phyloP scores from a whole-genome alignment of 2,888 invertebrate genomes.

The Sympetrum striolatum region DNA sequence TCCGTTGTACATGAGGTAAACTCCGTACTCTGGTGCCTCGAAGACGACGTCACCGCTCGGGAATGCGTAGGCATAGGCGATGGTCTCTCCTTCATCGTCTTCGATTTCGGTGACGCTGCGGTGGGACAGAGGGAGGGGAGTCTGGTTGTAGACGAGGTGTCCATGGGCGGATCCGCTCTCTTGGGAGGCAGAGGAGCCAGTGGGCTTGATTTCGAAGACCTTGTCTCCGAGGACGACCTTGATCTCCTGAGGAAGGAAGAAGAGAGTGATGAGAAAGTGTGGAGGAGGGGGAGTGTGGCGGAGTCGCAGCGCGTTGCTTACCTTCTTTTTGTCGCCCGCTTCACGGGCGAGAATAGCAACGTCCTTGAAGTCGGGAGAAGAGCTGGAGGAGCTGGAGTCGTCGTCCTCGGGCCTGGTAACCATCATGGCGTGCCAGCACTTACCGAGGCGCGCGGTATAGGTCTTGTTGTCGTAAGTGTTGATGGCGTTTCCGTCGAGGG shows the following conservation, averaged over 20 bases:
- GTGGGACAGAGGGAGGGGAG: constrained; percentile 54
- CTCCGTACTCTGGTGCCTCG: constrained; percentile 58
- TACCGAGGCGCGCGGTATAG: constrained; percentile 62
- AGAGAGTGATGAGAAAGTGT: not conserved
- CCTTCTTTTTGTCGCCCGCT: constrained; percentile 54
- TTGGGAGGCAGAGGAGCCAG: constrained; percentile 52
- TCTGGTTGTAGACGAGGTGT: constrained; percentile 51
- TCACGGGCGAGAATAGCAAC: constrained; percentile 60
- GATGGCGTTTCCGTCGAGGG: constrained; percentile 65
- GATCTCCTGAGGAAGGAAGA: constrained; percentile 57
- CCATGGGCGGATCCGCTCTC: constrained; percentile 50
- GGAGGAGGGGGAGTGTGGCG: not conserved
- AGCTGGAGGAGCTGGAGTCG: constrained; percentile 52
- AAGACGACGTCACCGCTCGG: constrained; percentile 66
- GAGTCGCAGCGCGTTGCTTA: not conserved
- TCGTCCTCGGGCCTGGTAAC: constrained; percentile 56
- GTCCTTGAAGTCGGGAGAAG: constrained; percentile 54
- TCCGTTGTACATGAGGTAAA: constrained; percentile 68
- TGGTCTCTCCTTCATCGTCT: constrained; percentile 53
- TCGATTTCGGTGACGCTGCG: constrained; percentile 60
- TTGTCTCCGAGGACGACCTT: constrained; percentile 60
- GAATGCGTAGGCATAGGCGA: constrained; percentile 60
- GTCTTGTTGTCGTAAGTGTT: constrained; percentile 72
- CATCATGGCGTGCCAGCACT: constrained; percentile 70
- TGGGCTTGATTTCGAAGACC: constrained; percentile 57